Evolutionary conservation across 2,888 invertebrate species (phyloP), one percentile per base, ranked within the genome.

Genomic region (Cancer borealis): DNA sequence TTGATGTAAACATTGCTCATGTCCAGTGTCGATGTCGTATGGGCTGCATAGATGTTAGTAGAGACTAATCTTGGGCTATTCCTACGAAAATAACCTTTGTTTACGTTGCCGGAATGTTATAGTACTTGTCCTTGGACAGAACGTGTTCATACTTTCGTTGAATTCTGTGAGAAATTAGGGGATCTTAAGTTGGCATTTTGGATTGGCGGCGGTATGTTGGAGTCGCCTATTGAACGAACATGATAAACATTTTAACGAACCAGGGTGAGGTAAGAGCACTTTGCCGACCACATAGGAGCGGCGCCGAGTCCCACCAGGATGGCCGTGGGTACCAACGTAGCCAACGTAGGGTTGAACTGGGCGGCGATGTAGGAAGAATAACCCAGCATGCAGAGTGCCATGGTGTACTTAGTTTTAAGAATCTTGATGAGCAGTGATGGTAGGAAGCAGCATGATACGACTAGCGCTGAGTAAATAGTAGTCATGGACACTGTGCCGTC

Each of bases 201-300:
- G 39, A 39, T 39, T 39, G 1, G 1, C 39, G 39, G 39, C 2
- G 39, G 39, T 39, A 39, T 39, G 39, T 39, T 39, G 39, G 39
- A 39, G 39, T 39, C 39, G 39, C 39, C 39, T 39, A 39, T 39
- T 17, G 21, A 60, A 60, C 3, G 0, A 21, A 10, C 21, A 21
- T 3, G 17, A 60, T 39, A 39, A 60, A 60, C 73, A 73, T 8
- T 5, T 26, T 26, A 26, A n/a, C 73, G 2, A n/a, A 73, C 96
- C 95, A 96, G 96, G 21, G 99, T 99, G 95, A 99, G 97, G 96
- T 99, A 99, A 0, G 99, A 98, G 95, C 99, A 99, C 96, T 99
- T 99, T 26, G 99, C 98, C 0, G 99, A 98, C 99, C 99, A 99
- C 98, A 99, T 98, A 91, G 99, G 99, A 0, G 99, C 99, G 1